Evolutionary conservation across 2,113 vertebrate species (phyloP), one percentile per base, ranked within the genome.

Genomic region (Notarius quadriscutis): DNA sequence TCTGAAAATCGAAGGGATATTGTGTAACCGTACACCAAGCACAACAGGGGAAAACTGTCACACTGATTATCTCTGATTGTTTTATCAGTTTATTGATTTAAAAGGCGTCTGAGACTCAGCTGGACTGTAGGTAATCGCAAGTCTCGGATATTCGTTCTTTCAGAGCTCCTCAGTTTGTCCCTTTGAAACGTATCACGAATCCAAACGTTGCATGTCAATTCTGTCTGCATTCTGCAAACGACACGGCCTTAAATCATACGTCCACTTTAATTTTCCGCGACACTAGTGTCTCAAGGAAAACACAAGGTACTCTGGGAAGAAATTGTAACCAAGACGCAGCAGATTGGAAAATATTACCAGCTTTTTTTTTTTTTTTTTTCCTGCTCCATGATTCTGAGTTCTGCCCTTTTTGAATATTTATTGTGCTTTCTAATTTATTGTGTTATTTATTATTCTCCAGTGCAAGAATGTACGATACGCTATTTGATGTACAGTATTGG

Each of bases 371-470:
- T n/a, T 87, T 86, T 55, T 86, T 75, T 81, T 81, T 83, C 60
- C 86, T 81, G 30, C 74, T 81, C 5, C 65, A 51, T 63, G 81
- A 86, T 89, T 88, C 87, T 91, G 82, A 88, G 86, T 88, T 91
- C 87, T 88, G 85, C 81, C 88, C 89, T 89, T 85, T 30, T 79
- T 82, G 82, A 69, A 69, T 87, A 87, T 90, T 86, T 90, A 91
- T 91, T 89, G 89, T 88, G 89, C 87, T 85, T 92, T 89, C 85
- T 90, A 88, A 91, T 87, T 89, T 92, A 91, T 93, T 93, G 83
- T 81, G 88, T 91, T 85, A 90, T 88, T 90, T 90, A 83, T 90
- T 89, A 72, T 85, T 58, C 55, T 84, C 84, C 83, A 81, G 85
- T 57, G 69, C 17, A 82, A 86, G 88, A 89, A 90, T 89, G 88